Evolutionary conservation across 2,888 invertebrate species (phyloP), one percentile per base, ranked within the genome.

Genomic region (Dexiosoma caninum): DNA sequence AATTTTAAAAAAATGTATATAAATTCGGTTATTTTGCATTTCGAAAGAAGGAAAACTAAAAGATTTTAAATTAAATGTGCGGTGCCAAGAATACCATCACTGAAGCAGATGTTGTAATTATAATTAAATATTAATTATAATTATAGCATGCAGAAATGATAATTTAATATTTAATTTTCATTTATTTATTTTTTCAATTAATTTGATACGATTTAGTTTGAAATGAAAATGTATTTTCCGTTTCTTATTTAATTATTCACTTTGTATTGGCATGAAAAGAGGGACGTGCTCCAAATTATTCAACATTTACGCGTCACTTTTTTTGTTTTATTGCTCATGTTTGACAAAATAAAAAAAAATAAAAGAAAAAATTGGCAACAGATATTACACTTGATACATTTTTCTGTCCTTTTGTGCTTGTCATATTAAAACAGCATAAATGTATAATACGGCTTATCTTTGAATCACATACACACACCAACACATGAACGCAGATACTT

Each of bases 291-390:
- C 40, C 12, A 69, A 76, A 69, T 46, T 30, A 27, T 62, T 64
- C 32, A 64, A 70, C 40, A 69, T 69, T 67, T 69, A 51, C 32
- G 14, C 60, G 69, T 62, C 62, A 77, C 40, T 14, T 30, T n/a
- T n/a, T n/a, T 32, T 55, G 19, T 69, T 62, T 69, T 55, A 60
- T 53, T 55, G 30, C 30, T 67, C 27, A 37, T 40, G 23, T 57
- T 66, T 40, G 42, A 46, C 21, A 42, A 69, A 42, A 14, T 4
- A 66, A 57, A 49, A 40, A 16, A 16, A 27, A 30, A 12, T 27
- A 53, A 42, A 59, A 46, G 40, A 27, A 37, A 14, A 55, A 77
- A 64, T 77, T 70, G 77, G 70, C 77, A 70, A 70, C 62, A 62
- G 55, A 57, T 77, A 70, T 57, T 9, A 77, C 55, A 62, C 27